A percentile compares a stretch with the other conserved stretches of the same genome.
These are phyloP conservation scores for Pelecanus crispus DNA, from an alignment of 2,113 vertebrate genomes.

Conservation along the genomic window DNA sequence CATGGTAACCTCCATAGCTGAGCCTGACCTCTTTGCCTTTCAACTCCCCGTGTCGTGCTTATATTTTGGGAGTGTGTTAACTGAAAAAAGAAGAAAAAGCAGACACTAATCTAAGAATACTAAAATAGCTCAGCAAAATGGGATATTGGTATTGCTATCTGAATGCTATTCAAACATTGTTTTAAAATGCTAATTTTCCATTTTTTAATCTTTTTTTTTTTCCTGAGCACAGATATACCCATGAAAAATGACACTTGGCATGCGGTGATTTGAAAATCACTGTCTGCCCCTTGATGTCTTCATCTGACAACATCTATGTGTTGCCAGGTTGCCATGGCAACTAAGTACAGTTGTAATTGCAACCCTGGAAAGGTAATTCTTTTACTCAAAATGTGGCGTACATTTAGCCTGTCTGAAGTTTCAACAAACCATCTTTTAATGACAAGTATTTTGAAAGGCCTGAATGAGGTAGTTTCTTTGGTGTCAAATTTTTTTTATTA, in stretches of 20 bases:
- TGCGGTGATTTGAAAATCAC: constrained; percentile 62
- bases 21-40: constrained; percentile 11
- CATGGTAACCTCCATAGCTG: neutral
- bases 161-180: constrained; percentile 7
- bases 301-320: constrained; percentile 77
- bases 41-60: neutral
- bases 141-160: neutral
- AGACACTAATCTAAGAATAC: neutral
- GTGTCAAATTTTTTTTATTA: constrained; percentile 31
- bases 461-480: constrained; percentile 64
- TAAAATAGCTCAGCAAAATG: neutral
- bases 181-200: constrained; percentile 24
- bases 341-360: constrained; percentile 77
- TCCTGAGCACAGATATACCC: neutral
- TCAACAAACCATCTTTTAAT: constrained; percentile 76
- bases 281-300: constrained; percentile 72
- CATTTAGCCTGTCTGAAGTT: constrained; percentile 77
- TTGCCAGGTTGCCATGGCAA: constrained; percentile 75
- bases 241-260: constrained; percentile 59
- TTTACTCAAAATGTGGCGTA: constrained; percentile 72
- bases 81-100: neutral
- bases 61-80: neutral
- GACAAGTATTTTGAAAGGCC: constrained; percentile 76
- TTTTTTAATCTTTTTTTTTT: neutral
- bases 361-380: constrained; percentile 74